Evolutionary conservation across 2,113 vertebrate genomes (phyloP), one percentile per base, ranked within the genome.

Genomic region (Spea multiplicata): DNA sequence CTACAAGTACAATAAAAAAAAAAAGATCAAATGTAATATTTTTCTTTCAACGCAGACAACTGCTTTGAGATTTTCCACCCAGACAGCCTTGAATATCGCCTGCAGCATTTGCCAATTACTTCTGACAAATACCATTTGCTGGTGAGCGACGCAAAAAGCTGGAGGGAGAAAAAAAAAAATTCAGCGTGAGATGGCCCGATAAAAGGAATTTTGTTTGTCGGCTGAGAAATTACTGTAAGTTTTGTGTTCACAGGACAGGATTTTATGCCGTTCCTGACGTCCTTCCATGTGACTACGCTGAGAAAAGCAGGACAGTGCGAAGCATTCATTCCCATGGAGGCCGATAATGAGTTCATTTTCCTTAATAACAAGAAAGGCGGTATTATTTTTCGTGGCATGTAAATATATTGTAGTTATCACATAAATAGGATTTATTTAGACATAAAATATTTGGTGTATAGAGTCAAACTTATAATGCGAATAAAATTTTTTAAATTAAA

Each of bases 91-190:
- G 87, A 84, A 88, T 88, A 87, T 78, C 9, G 86, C 90, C 90
- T 86, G 82, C 77, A 80, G 90, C 87, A 0, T 62, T 84, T 76
- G 85, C 88, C 87, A 86, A 83, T 87, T 88, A 87, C 83, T 70
- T 79, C 88, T 91, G 90, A 93, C 91, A 91, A 86, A 90, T 76
- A 83, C 88, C 91, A 87, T 91, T 89, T 90, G 91, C 82, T 85
- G 3, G 76, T 83, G 89, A 92, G 89, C 85, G 86, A 90, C 86
- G 87, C 73, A 80, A 81, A 80, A 62, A 86, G 55, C 86, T 87
- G 55, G 14, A 13, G 55, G 4, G 10, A 53, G 88, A 91, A 89
- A 89, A 84, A 72, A 90, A 91, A 83, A 86, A 88, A 87, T 1
- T 82, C 30, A 83, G 68, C 86, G 86, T 82, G 83, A 73, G 61